Base-by-base conservation (phyloP, 2,888 invertebrate genomes). In the Cephus nigrinus region DNA sequence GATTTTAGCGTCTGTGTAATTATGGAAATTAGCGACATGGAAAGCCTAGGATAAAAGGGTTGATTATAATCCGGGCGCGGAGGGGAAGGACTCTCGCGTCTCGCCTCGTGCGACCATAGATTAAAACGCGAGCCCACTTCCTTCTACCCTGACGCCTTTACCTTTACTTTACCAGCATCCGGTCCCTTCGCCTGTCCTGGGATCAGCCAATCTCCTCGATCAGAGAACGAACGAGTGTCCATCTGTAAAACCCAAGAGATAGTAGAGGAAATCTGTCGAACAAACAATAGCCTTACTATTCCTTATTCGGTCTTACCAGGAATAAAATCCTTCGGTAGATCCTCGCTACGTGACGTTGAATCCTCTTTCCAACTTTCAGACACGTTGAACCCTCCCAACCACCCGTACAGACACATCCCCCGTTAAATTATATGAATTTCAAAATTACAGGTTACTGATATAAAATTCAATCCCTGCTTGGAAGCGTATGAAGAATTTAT, bases 1-100 rank as follows among this genome's bases (percentile, higher is more conserved):
- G 91, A 91, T 91, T 91, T 91, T 91, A 91, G 91, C 91, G 91
- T 91, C 91, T 91, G 91, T 91, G 91, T 91, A 91, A 91, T 91
- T 91, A 91, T 91, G 91, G 91, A 91, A 91, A 91, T 91, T 91
- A 91, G 91, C 90, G 91, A 91, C 90, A 91, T 90, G 91, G 90
- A 91, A 91, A 91, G 91, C 91, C 91, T 91, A 91, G 91, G 91
- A 91, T 91, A 91, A 91, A 91, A 91, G 91, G 91, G 91, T 91
- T 91, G 91, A 91, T 91, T 91, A 91, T 91, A 91, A 91, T 91
- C 91, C 91, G 84, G 87, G 88, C 88, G 87, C 84, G 84, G 83
- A 68, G 82, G 76, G 79, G 80, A 80, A 83, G 78, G 75, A 79
- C 75, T 80, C 78, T 82, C 81, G 81, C 80, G 82, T 84, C 85